Conservation (phyloP, 1,140 invertebrate species). For the Stegodyphus mimosarum region DNA sequence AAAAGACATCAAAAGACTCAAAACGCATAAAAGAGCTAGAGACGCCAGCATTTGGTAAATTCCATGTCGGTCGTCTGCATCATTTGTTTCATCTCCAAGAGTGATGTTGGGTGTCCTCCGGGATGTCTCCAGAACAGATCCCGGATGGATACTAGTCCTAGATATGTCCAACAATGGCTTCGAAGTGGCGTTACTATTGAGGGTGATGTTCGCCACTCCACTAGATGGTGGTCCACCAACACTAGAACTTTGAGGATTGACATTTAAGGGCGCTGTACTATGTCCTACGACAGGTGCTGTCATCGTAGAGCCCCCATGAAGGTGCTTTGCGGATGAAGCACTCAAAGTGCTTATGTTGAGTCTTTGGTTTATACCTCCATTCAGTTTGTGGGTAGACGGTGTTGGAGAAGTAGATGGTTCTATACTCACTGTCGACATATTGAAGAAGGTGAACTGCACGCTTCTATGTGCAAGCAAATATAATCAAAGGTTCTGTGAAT, state of each 20-base stretch:
- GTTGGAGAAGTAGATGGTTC: conserved; percentile 52
- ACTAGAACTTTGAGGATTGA: background rate
- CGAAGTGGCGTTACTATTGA: conserved; percentile 44
- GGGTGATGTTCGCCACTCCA: conserved; percentile 54
- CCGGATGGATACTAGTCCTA: conserved; percentile 51
- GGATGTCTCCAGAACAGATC: conserved; percentile 20
- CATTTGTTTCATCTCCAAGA: conserved; percentile 7
- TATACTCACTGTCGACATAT: conserved; percentile 45
- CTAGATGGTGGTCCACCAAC: conserved; percentile 12
- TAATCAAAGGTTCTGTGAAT: no score
- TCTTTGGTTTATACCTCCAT: conserved; percentile 54
- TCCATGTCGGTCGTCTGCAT: conserved; percentile 26
- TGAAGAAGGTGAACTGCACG: background rate
- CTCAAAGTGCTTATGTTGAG: conserved; percentile 78
- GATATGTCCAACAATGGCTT: conserved; percentile 57
- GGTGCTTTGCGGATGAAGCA: conserved; percentile 69
- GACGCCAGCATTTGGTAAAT: conserved; percentile 80
- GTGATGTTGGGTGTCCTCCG: conserved; percentile 30
- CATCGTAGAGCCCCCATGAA: conserved; percentile 78
- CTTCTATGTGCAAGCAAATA: no score
- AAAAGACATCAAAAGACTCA: conserved; percentile 83
- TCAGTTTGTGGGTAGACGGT: conserved; percentile 54
- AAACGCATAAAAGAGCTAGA: conserved; percentile 84
- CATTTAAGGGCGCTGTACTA: conserved; percentile 34
- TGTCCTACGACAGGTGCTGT: conserved; percentile 63